Evolutionary conservation across 2,113 vertebrate genomes (phyloP), one percentile per base, ranked within the genome.

Genomic region (Pseudopodoces humilis): DNA sequence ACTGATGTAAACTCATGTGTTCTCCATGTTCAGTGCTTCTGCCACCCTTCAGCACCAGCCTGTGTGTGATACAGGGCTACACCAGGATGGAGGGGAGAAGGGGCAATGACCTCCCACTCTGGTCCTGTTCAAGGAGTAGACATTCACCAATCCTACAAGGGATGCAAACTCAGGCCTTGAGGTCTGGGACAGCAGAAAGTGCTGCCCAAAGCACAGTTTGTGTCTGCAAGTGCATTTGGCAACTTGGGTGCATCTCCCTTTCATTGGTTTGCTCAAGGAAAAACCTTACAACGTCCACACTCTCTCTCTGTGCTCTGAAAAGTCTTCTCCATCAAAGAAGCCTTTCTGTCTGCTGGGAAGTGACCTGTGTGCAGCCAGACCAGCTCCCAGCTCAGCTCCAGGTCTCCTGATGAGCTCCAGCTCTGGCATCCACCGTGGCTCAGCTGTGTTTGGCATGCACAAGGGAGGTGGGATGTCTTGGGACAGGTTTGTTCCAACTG

Each of bases 401-500:
- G 30, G 59, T 56, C 28, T 88, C 19, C 25, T 0, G 5, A 46
- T 0, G 7, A 56, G 59, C 62, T 76, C 44, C 0, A 2, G 20
- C 15, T 15, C 55, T 6, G 11, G 25, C 69, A 91, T 30, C 18
- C 5, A 58, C 13, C 5, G 2, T 4, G 75, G 90, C 82, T 92
- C 95, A 96, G 90, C 87, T 95, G 90, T 3, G 16, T n/a, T 47
- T 46, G 67, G 62, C 44, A 62, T 1, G 4, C 70, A 39, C 4
- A 1, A 89, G 53, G 41, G 78, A 82, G 50, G 74, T 6, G 47
- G 86, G 50, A 65, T 0, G 10, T 39, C 86, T 80, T 47, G 85
- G 71, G 58, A 55, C 62, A 72, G 74, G 30, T 83, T 84, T 92
- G 70, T 58, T 92, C 86, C 91, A 89, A 92, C n/a, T 83, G 87